Base-by-base conservation (phyloP, 1,140 invertebrate species). In the Aphis craccivora region DNA sequence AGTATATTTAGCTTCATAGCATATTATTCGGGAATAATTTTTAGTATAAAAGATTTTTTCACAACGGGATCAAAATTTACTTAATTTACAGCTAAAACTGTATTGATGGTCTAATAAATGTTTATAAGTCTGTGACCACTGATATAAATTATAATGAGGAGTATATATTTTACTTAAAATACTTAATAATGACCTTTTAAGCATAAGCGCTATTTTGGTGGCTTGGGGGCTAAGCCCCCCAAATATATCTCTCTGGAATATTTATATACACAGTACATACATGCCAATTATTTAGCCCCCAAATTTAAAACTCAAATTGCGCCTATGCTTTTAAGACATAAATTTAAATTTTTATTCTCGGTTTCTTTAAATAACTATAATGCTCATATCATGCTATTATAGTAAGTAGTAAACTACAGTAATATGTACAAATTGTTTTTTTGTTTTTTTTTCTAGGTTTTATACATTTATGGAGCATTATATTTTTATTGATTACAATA, bases 401-500 rank as follows among this genome's bases (percentile, higher is more conserved):
- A 53, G 51, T 18, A 0, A 37, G 4, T 91, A 23, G 0, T 51
- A 45, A 35, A 9, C 20, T 67, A 40, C 22, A 51, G 2, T 11
- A 25, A 3, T 23, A n/a, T 90, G 9, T 67, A 83, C 0, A 23
- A 83, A 37, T 37, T 90, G n/a, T 67, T 43, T 2, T 40, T 67
- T 76, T 6, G 14, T 67, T 87, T 53, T 94, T 94, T 18, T 96
- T 96, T 94, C 18, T 94, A 97, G 98, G 97, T 94, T 99, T 99
- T 95, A 96, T 99, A 4, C 97, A 97, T 95, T 99, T 99, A 95
- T 99, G 99, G 99, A 98, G 98, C 37, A 96, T 98, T 95, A 96
- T 98, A 2, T 99, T 99, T 95, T 96, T 99, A 43, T 94, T 98
- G 0, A 97, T 97, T 0, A 99, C 99, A 1, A 99, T 98, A 1